Evolutionary conservation across 2,797 vertebrate species (phyloP).

Genomic region (Cygnus olor): DNA sequence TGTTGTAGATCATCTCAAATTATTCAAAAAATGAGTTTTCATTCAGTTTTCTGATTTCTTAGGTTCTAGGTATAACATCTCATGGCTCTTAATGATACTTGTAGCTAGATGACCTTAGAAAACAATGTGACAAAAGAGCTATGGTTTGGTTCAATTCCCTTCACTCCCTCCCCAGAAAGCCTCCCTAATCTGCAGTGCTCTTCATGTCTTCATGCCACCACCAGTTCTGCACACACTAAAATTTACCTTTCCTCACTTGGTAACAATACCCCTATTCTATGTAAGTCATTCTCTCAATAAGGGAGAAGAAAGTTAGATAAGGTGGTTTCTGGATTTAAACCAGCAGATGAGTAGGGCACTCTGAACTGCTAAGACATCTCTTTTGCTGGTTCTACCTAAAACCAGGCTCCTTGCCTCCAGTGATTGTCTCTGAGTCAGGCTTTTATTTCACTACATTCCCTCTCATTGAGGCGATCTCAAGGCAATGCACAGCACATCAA

Average conservation of each 20-base stretch:
- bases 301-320: neutral
- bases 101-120: neutral
- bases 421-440: neutral
- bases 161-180: too few relatives aligned
- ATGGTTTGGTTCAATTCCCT: neutral
- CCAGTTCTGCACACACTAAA: neutral
- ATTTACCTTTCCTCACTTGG: neutral
- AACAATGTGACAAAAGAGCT: neutral
- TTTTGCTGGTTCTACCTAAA: neutral
- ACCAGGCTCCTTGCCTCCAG: slow-evolving; percentile 1
- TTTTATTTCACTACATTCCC: neutral
- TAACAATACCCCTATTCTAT: neutral
- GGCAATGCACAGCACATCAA: neutral
- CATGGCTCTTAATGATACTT: neutral
- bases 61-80: neutral
- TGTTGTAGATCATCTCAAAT: neutral
- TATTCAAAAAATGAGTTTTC: neutral
- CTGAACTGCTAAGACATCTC: neutral
- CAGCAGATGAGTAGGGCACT: neutral
- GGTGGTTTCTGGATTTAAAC: neutral
- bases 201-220: neutral
- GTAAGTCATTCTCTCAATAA: neutral
- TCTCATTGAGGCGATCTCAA: neutral
- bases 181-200: neutral
- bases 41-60: neutral